A percentile compares a stretch with the other conserved stretches of the same genome.
Evolutionary conservation across 2,113 vertebrate genomes (phyloP).

Genomic region (Grantiella picta): DNA sequence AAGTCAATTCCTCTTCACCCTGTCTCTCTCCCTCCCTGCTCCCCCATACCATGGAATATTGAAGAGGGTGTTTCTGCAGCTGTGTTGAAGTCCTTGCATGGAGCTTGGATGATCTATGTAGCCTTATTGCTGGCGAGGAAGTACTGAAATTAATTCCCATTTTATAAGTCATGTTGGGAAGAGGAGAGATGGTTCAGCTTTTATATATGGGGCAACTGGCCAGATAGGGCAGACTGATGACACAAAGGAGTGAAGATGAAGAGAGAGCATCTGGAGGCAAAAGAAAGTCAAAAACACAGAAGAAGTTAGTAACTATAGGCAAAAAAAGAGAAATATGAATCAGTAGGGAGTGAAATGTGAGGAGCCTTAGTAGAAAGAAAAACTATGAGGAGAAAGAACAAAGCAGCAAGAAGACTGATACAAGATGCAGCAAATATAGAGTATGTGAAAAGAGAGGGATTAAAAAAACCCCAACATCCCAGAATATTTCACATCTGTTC

Average conservation of each 20-base stretch:
- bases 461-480: background rate
- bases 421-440: background rate
- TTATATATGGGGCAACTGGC: background rate
- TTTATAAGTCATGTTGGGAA: background rate
- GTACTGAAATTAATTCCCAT: background rate
- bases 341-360: background rate
- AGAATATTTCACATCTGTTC: conserved; percentile 25
- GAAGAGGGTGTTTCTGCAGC: background rate
- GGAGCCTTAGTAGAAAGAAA: background rate
- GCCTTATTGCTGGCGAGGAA: background rate
- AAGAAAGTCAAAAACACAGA: background rate
- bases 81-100: background rate
- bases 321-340: background rate
- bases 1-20: background rate
- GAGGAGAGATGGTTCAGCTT: background rate
- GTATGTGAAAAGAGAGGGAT: background rate
- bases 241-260: background rate
- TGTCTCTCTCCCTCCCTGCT: background rate
- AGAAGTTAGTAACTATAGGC: background rate
- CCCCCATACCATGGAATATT: background rate
- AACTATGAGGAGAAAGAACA: background rate
- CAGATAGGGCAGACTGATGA: background rate
- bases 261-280: background rate
- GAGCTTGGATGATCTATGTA: background rate
- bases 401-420: background rate